phyloP scores from a whole-genome alignment of 1,140 invertebrate species.

The Capitella teleta region DNA sequence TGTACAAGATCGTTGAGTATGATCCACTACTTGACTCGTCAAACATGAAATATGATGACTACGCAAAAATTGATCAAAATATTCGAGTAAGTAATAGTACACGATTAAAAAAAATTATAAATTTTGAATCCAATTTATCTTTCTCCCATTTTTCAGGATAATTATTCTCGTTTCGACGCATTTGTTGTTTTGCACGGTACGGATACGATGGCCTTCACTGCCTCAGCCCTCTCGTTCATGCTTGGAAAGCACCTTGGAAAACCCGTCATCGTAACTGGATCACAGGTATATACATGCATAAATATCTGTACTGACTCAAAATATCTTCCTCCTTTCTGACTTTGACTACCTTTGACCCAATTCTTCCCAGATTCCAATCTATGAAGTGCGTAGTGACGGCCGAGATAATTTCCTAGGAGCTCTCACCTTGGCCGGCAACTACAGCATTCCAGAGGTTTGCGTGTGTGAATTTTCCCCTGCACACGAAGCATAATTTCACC shows the following conservation, averaged over 20 bases:
- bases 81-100: conserved; percentile 59
- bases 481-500: conserved; percentile 51
- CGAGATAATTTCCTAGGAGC: conserved; percentile 85
- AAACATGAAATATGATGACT: conserved; percentile 84
- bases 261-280: conserved; percentile 86
- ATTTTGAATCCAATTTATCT: conserved; percentile 5
- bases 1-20: too few relatives aligned
- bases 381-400: conserved; percentile 74
- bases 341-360: conserved; percentile 18
- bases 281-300: conserved; percentile 32
- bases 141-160: conserved; percentile 15
- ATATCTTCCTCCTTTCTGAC: too few relatives aligned
- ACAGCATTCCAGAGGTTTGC: conserved; percentile 84
- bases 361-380: conserved; percentile 77
- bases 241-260: conserved; percentile 89
- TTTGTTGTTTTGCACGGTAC: conserved; percentile 95
- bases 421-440: conserved; percentile 76
- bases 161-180: conserved; percentile 65
- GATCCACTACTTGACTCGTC: too few relatives aligned
- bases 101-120: not conserved
- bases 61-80: conserved; percentile 76
- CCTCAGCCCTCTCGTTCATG: conserved; percentile 91
- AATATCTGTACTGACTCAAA: not conserved
- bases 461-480: not conserved
- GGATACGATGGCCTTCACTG: conserved; percentile 90